A percentile compares a stretch with the other conserved stretches of the same genome.
Conservation (phyloP, 2,797 vertebrate species). For the Phrynocephalus forsythii region DNA sequence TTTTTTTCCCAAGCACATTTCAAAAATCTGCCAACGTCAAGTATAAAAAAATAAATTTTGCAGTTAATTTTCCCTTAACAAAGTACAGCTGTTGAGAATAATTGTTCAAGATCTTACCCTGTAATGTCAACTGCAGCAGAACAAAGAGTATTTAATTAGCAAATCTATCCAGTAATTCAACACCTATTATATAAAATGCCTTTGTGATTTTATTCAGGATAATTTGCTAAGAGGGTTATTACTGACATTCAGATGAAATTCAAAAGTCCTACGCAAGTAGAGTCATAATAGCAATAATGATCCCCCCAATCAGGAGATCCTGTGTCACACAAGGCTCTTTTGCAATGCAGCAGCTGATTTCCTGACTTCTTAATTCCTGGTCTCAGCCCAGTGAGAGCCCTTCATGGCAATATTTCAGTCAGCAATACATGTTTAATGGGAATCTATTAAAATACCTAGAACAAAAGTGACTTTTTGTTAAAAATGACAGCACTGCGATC, state of each 20-base stretch:
- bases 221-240: conserved; percentile 99
- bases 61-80: conserved; percentile 88
- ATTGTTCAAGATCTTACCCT: conserved; percentile 89
- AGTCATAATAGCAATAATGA: conserved; percentile 97
- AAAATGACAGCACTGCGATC: conserved; percentile 84
- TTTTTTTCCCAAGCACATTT: conserved; percentile 84
- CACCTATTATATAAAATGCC: conserved; percentile 93
- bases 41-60: conserved; percentile 83
- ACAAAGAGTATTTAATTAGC: conserved; percentile 94
- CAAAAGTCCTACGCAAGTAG: conserved; percentile 91
- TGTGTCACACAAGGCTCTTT: conserved; percentile 87
- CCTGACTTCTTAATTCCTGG: conserved; percentile 88
- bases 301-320: conserved; percentile 92
- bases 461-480: conserved; percentile 80
- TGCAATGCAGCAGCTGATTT: conserved; percentile 85
- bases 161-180: conserved; percentile 94
- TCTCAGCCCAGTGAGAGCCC: conserved; percentile 86
- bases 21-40: conserved; percentile 87
- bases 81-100: conserved; percentile 89
- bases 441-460: conserved; percentile 86
- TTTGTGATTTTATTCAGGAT: conserved; percentile 98
- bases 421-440: conserved; percentile 86
- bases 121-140: conserved; percentile 89
- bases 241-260: conserved; percentile 96
- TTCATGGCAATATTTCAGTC: conserved; percentile 86